Base-by-base conservation (phyloP, 2,888 invertebrate genomes). In the Melolontha melolontha region DNA sequence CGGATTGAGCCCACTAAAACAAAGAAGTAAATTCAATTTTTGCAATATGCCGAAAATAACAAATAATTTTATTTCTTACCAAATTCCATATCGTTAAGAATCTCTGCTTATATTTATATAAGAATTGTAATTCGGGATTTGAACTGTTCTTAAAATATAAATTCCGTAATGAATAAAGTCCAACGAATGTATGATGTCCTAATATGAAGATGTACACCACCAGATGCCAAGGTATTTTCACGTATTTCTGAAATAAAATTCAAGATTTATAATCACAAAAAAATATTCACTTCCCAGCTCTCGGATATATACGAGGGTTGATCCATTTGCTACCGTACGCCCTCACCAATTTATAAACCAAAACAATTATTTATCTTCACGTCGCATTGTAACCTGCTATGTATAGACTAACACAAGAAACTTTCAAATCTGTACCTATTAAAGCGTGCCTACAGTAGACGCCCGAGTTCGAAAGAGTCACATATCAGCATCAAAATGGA, bases 41-140 rank as follows among this genome's bases (percentile, higher is more conserved):
- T 4, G 22, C 22, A 22, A 22, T 22, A 22, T 4, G 22, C 4
- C 4, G 1, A 22, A 22, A 22, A 22, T 22, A 22, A 22, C 4
- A 22, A 22, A 22, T 22, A 22, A 22, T 22, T 22, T 22, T n/a
- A n/a, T 16, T 27, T 39, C 66, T 50, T 71, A 71, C 71, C 68
- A 72, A 55, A 70, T 72, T 72, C 72, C 72, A 72, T 27, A 68
- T 59, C n/a, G 72, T 72, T 10, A 72, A 54, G 62, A 54, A 72
- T 65, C 72, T 50, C 29, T 52, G 64, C 27, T 62, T 55, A 59
- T 63, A 71, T 10, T 51, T 64, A 12, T 69, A 50, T n/a, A 71
- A 44, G 57, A 69, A 55, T 11, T 52, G 42, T 44, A 71, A 12
- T 47, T 66, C 55, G 7, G 39, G 17, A 22, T 54, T 55, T 29